These are phyloP conservation scores for Poeciliopsis turrubarensis DNA, from an alignment of 2,113 vertebrate species.

Conservation along the genomic window DNA sequence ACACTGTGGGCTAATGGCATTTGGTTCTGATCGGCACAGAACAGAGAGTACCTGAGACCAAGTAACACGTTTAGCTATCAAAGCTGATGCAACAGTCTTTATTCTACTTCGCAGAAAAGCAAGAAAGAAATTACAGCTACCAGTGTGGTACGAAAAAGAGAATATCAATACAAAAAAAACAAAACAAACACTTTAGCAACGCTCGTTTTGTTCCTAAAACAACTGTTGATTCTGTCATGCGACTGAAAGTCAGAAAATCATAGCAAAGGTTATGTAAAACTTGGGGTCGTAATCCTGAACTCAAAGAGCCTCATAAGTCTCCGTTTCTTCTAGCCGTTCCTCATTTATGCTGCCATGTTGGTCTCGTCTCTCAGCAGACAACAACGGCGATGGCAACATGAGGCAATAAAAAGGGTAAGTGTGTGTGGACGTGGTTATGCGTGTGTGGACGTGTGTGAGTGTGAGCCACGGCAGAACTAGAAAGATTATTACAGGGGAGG, in stretches of 20 bases:
- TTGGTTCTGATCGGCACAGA: not conserved
- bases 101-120: not conserved
- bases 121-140: no score
- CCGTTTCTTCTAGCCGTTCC: constrained; percentile 1
- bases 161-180: no score
- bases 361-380: constrained; percentile 23
- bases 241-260: not conserved
- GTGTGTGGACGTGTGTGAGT: not conserved
- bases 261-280: not conserved
- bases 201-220: not conserved
- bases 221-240: not conserved
- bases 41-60: not conserved
- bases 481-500: constrained; percentile 14
- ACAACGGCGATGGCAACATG: constrained; percentile 12
- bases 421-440: not conserved
- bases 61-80: not conserved
- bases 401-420: constrained; percentile 17
- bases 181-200: not conserved
- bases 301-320: constrained; percentile 16
- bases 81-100: not conserved
- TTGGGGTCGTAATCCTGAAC: no score
- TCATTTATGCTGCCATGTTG: constrained; percentile 10
- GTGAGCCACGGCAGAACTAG: not conserved
- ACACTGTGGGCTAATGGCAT: not conserved
- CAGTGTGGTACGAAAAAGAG: no score